Percentiles rank a stretch among this genome's conserved stretches.
Conservation (phyloP, 2,888 invertebrate species). For the Andrena hattorfiana region DNA sequence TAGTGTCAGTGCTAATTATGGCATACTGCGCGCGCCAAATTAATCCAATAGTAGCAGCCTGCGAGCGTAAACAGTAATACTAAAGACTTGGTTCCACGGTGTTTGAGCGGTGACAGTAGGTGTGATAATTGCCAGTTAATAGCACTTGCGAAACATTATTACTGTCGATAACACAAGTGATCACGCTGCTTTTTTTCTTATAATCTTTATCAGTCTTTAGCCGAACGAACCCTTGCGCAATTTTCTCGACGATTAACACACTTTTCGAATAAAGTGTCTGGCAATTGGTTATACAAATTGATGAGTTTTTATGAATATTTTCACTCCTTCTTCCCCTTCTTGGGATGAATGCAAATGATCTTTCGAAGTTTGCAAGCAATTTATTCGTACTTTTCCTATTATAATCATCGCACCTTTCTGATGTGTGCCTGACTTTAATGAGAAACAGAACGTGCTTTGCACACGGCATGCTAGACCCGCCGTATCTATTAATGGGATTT, state of each 20-base stretch:
- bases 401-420: not conserved
- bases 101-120: not conserved
- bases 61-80: slow-evolving; percentile 18
- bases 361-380: not conserved
- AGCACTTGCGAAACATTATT: not conserved
- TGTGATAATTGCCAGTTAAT: not conserved
- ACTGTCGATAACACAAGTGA: not conserved
- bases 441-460: slow-evolving; percentile 3
- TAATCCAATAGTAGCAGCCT: slow-evolving; percentile 23
- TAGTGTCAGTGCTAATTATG: slow-evolving; percentile 52
- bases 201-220: not conserved
- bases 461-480: not conserved
- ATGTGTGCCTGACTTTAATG: not conserved
- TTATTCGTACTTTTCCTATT: not conserved
- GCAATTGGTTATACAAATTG: too few species aligned
- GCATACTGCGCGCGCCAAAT: slow-evolving; percentile 36
- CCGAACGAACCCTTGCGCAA: too few species aligned
- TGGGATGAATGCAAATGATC: too few species aligned
- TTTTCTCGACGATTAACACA: too few species aligned
- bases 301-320: too few species aligned
- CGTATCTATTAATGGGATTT: slow-evolving; percentile 33
- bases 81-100: not conserved
- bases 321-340: too few species aligned
- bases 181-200: not conserved
- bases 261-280: too few species aligned